Evolutionary conservation across 1,140 invertebrate species (phyloP).

Genomic region (Drosophila parvula): DNA sequence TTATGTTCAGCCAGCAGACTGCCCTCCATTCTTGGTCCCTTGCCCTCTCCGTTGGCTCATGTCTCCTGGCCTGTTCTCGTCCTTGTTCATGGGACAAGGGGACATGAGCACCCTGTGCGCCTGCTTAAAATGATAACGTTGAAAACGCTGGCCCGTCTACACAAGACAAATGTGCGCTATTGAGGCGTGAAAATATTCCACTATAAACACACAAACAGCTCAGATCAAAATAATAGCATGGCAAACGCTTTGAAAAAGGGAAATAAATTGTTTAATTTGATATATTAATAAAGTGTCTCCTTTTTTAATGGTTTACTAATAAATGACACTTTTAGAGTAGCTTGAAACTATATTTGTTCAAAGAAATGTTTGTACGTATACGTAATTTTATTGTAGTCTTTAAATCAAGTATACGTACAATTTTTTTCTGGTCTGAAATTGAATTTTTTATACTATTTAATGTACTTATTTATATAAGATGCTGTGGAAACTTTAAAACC

Average conservation of each 20-base stretch:
- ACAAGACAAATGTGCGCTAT: slow-evolving; percentile 79
- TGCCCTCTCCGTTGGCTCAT: slow-evolving; percentile 4
- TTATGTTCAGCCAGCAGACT: slow-evolving; percentile 66
- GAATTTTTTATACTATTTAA: not conserved
- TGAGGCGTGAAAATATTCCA: slow-evolving; percentile 81
- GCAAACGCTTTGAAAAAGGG: no score
- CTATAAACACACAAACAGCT: slow-evolving; percentile 69
- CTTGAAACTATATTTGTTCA: not conserved
- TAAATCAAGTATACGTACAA: no score
- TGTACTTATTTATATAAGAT: not conserved
- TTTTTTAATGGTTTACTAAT: no score
- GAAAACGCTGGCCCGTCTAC: slow-evolving; percentile 62
- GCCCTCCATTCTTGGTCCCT: slow-evolving; percentile 28
- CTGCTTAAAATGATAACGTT: slow-evolving; percentile 82
- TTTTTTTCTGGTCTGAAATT: not conserved
- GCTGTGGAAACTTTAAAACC: no score
- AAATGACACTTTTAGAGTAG: not conserved
- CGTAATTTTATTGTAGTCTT: not conserved
- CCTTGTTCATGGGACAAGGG: slow-evolving; percentile 31
- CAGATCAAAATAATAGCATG: not conserved
- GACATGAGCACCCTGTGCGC: slow-evolving; percentile 49
- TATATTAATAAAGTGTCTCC: not conserved
- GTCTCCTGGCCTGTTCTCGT: slow-evolving; percentile 48
- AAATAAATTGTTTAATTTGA: not conserved
- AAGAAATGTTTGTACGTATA: not conserved